Percentiles rank a stretch among this genome's conserved stretches.
These are phyloP conservation scores for Ischnura elegans DNA, from an alignment of 2,888 invertebrate species.

Conservation along the genomic window DNA sequence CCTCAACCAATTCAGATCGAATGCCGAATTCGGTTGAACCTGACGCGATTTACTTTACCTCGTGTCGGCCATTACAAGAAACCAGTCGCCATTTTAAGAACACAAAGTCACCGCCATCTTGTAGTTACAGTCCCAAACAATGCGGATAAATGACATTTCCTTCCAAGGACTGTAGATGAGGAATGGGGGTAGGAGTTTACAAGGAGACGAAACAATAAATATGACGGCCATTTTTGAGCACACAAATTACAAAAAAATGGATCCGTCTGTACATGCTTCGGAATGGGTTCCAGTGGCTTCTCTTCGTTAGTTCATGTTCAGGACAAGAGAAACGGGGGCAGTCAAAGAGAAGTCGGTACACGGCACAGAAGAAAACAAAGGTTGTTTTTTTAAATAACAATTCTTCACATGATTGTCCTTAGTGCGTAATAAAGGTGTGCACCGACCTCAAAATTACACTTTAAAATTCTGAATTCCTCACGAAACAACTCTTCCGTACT, in stretches of 20 bases:
- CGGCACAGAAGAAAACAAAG: slow-evolving; percentile 47
- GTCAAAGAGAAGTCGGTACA: slow-evolving; percentile 57
- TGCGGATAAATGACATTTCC: background rate
- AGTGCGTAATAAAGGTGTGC: slow-evolving; percentile 6
- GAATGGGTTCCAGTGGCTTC: background rate
- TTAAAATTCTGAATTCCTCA: background rate
- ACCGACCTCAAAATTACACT: slow-evolving; percentile 9
- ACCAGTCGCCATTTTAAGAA: slow-evolving; percentile 4
- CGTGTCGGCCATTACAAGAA: background rate
- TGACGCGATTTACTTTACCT: background rate
- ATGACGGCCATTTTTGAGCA: background rate
- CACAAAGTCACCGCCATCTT: background rate
- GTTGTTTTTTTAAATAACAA: slow-evolving; percentile 43
- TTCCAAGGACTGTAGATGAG: background rate
- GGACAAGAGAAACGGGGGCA: background rate
- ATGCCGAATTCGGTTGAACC: background rate
- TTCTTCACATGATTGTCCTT: slow-evolving; percentile 17
- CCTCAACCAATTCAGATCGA: background rate
- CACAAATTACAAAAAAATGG: slow-evolving; percentile 25
- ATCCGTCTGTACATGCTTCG: background rate
- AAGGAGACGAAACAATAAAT: slow-evolving; percentile 17
- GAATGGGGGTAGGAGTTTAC: slow-evolving; percentile 7
- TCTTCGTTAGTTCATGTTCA: background rate
- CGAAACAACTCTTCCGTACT: background rate
- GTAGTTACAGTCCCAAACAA: background rate